Percentiles rank a stretch among this genome's conserved stretches.
phyloP scores from a whole-genome alignment of 2,888 invertebrate species.

The Aelia acuminata region DNA sequence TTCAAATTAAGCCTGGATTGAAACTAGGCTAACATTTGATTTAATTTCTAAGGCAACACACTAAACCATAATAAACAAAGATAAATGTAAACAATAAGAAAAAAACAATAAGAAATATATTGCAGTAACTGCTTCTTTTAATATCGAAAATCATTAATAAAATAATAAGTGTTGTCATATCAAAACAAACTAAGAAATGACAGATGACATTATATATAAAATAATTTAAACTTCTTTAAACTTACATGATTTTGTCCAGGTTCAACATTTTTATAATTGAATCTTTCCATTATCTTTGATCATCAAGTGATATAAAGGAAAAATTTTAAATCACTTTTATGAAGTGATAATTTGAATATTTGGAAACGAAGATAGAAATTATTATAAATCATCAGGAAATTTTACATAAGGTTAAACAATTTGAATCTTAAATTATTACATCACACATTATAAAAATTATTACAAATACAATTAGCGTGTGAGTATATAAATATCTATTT shows the following conservation, averaged over 20 bases:
- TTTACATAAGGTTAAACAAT: slow-evolving; percentile 31
- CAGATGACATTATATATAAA: neutral
- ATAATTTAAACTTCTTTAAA: neutral
- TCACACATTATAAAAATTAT: neutral
- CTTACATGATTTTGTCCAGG: slow-evolving; percentile 21
- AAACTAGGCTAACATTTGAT: no score
- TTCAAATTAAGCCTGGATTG: no score
- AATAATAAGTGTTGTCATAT: neutral
- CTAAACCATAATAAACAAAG: neutral
- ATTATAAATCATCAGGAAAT: slow-evolving; percentile 43
- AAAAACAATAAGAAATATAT: neutral
- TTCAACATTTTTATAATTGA: neutral
- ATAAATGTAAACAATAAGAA: neutral
- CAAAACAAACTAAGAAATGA: neutral
- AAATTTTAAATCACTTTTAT: slow-evolving; percentile 44
- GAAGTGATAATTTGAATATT: slow-evolving; percentile 37
- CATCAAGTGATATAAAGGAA: slow-evolving; percentile 10
- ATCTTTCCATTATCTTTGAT: slow-evolving; percentile 25
- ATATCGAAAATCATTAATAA: neutral
- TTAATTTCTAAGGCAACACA: neutral
- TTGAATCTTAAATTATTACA: neutral
- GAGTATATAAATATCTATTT: neutral
- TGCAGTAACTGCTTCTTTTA: neutral
- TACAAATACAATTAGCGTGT: neutral
- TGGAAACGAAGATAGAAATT: neutral